Evolutionary conservation across 2,888 invertebrate genomes (phyloP), one percentile per base, ranked within the genome.

Genomic region (Neuroscelio doddi): DNA sequence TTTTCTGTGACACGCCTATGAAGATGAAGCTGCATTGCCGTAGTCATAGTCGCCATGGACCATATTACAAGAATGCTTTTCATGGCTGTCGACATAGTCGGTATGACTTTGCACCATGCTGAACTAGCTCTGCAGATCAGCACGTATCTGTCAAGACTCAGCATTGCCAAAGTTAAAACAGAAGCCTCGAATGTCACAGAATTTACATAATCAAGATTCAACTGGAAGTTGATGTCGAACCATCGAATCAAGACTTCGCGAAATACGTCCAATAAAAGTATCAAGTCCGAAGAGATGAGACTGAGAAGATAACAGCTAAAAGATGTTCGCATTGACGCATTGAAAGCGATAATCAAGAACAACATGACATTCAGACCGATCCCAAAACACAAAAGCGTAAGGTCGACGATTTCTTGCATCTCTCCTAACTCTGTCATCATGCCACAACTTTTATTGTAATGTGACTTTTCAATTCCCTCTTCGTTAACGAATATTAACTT

Each of bases 171-270:
- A 12, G 78, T 80, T 36, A 77, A 46, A 0, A 76, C 57, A 1
- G 79, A 75, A 7, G 76, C 73, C 32, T 75, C 73, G 36, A 80
- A 75, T 26, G 72, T 81, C 34, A 81, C 59, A 39, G 74, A 52
- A 5, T 71, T 75, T 10, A 79, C 64, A 57, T 78, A 80, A 47
- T 78, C 76, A 53, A 75, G 66, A 59, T 81, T 75, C 9, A 77
- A 47, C 17, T 57, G 16, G 26, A 75, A 55, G 1, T 72, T 29
- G 5, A 74, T 17, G 41, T 58, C 45, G 64, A 74, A 75, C 64
- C 64, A 70, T 49, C 66, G 71, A 14, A 46, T 45, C 1, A 78
- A 34, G 3, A 77, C 56, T 41, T 76, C 71, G 39, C 72, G 55
- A 8, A 77, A 46, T 1, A 77, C 70, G 15, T 79, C 77, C 14